Percentiles rank a stretch among this genome's conserved stretches.
phyloP scores from a whole-genome alignment of 2,797 vertebrate species.

The Pteropus rufus region DNA sequence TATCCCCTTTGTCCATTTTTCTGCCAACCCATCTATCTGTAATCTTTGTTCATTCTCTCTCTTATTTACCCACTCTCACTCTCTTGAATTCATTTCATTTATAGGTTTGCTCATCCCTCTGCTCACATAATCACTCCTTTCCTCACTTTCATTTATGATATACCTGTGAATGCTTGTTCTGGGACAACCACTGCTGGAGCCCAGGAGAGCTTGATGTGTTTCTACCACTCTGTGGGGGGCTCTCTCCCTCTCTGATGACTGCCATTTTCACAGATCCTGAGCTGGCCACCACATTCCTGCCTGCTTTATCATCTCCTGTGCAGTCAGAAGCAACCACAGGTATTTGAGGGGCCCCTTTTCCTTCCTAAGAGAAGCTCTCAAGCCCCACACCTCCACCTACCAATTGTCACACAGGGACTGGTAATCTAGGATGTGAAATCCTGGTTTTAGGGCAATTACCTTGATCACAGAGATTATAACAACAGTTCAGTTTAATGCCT shows the following conservation, averaged over 20 bases:
- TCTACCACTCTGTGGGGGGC: neutral
- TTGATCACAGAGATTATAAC: neutral
- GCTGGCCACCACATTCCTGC: neutral
- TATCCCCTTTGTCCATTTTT: neutral
- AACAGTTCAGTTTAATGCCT: neutral
- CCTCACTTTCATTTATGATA: neutral
- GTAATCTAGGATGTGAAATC: neutral
- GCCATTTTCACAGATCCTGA: slow-evolving; percentile 29
- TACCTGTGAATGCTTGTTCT: neutral
- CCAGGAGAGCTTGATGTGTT: neutral
- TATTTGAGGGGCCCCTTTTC: neutral
- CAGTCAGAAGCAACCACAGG: slow-evolving; percentile 51
- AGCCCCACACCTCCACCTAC: neutral
- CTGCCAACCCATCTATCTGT: neutral
- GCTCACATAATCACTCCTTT: neutral
- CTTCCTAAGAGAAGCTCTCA: neutral
- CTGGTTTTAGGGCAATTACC: neutral
- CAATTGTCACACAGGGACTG: neutral
- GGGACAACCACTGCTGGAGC: neutral
- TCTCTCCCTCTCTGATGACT: neutral
- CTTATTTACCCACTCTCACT: fast-evolving
- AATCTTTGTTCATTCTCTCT: neutral
- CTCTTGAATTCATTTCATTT: neutral
- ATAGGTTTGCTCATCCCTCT: neutral
- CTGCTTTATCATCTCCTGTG: neutral